phyloP scores from a whole-genome alignment of 2,888 invertebrate species.

The Ichneumoninae sp. region DNA sequence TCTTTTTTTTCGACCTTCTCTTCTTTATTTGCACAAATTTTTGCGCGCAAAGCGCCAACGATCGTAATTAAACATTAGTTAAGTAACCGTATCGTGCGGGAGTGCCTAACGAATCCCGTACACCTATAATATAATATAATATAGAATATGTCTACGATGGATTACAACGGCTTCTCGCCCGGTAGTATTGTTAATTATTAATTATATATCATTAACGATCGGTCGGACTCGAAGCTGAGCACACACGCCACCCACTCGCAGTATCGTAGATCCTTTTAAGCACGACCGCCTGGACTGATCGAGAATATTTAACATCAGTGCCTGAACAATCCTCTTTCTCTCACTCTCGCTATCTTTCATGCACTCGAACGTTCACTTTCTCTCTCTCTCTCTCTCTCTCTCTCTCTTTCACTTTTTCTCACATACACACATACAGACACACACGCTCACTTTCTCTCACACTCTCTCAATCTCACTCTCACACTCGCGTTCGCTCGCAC shows the following conservation, averaged over 20 bases:
- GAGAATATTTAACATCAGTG: constrained; percentile 49
- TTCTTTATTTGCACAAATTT: constrained; percentile 62
- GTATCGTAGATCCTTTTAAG: constrained; percentile 64
- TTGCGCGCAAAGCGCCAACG: constrained; percentile 62
- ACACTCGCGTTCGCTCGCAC: background rate
- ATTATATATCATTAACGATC: constrained; percentile 60
- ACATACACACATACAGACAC: background rate
- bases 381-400: constrained; percentile 32
- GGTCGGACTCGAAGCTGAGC: constrained; percentile 60
- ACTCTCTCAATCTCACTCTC: constrained; percentile 14
- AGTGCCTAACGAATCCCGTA: constrained; percentile 54
- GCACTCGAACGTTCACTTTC: constrained; percentile 35
- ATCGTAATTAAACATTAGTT: constrained; percentile 63
- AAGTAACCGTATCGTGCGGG: constrained; percentile 59
- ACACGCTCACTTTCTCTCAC: constrained; percentile 37
- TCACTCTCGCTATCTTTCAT: constrained; percentile 38
- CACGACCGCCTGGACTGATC: constrained; percentile 66
- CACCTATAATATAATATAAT: constrained; percentile 47
- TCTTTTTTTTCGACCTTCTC: constrained; percentile 55
- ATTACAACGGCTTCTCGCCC: constrained; percentile 61
- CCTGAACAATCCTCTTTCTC: constrained; percentile 47
- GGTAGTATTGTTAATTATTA: constrained; percentile 52
- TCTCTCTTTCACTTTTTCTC: constrained; percentile 11
- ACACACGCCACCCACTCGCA: constrained; percentile 37
- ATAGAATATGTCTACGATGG: constrained; percentile 56